Evolutionary conservation across 2,888 invertebrate species (phyloP).

Genomic region (Acanthosepion pharaonis): DNA sequence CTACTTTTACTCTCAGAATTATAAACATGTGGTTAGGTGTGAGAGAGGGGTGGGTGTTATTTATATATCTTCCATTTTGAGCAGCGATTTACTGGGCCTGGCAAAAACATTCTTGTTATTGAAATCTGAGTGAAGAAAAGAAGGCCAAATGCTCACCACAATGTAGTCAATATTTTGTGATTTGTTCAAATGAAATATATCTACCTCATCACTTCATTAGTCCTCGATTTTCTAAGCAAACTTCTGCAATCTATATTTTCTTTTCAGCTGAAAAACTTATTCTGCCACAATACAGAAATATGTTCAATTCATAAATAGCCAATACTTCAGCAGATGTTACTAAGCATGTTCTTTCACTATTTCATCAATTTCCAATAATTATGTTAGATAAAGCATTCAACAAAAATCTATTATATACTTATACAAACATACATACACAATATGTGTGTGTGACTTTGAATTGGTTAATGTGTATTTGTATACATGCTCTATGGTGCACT

Average conservation of each 20-base stretch:
- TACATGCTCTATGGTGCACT: background rate
- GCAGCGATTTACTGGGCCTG: background rate
- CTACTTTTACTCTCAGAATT: no score
- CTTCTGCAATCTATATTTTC: background rate
- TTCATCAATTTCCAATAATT: slow-evolving; percentile 33
- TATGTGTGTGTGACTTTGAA: background rate
- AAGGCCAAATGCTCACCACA: background rate
- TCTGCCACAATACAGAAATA: background rate
- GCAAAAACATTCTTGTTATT: background rate
- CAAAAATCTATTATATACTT: slow-evolving; percentile 22
- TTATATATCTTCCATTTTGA: background rate
- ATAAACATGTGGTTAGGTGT: background rate
- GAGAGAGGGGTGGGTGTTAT: background rate
- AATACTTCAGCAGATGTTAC: slow-evolving; percentile 2
- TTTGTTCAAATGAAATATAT: background rate
- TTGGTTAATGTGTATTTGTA: background rate
- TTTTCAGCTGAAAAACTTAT: slow-evolving; percentile 23
- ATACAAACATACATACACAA: background rate
- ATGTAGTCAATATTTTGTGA: background rate
- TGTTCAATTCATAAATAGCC: background rate
- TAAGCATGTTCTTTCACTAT: slow-evolving; percentile 16
- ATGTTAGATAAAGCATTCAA: slow-evolving; percentile 13
- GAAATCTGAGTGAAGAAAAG: background rate
- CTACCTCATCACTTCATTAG: background rate
- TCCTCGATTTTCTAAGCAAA: background rate